phyloP scores from a whole-genome alignment of 1,140 invertebrate species.

The Saccostrea glomerata region DNA sequence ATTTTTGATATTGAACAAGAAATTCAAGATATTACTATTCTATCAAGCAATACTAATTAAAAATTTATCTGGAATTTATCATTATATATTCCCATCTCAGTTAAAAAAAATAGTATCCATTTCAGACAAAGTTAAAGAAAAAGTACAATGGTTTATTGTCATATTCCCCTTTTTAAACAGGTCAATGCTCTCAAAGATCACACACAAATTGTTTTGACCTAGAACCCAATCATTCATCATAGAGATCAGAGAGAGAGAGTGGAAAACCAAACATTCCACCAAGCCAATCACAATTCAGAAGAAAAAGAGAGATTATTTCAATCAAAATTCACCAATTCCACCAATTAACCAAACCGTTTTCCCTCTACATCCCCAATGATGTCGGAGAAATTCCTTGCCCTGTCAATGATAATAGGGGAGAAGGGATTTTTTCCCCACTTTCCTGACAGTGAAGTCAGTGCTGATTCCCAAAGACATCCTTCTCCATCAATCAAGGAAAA shows the following conservation, averaged over 20 bases:
- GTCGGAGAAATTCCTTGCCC: background rate
- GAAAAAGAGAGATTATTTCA: conserved; percentile 6
- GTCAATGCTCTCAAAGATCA: background rate
- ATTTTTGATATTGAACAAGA: background rate
- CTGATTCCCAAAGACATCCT: background rate
- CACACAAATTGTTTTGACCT: background rate
- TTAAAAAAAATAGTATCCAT: no score
- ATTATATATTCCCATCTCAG: no score
- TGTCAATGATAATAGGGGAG: background rate
- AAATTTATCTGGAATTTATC: no score
- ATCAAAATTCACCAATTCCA: background rate
- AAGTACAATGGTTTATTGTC: background rate
- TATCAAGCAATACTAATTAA: no score
- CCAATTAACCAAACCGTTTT: background rate
- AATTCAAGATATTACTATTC: background rate
- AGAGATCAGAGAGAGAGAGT: background rate
- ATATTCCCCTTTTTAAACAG: background rate
- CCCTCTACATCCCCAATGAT: background rate
- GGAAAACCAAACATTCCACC: background rate
- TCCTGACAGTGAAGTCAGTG: background rate
- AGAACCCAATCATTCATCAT: background rate
- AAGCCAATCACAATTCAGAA: background rate
- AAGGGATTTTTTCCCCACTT: background rate
- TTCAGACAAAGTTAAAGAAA: background rate
- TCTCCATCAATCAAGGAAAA: conserved; percentile 14